Conservation (phyloP, 2,113 vertebrate species). For the Dipodomys ordii region DNA sequence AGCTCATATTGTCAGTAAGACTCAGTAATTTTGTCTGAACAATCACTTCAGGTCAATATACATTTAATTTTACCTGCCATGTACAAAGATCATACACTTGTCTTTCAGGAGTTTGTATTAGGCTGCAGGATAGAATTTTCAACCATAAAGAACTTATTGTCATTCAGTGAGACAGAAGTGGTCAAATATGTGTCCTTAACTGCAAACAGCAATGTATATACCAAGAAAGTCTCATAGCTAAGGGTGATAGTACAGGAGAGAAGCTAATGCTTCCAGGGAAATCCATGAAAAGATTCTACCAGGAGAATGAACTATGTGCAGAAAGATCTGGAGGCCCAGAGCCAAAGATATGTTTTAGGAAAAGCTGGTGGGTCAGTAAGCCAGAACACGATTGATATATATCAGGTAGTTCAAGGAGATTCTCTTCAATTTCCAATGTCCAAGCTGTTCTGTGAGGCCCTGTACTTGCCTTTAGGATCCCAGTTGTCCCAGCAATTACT, state of each 20-base stretch:
- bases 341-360: neutral
- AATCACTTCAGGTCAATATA: neutral
- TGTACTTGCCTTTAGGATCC: neutral
- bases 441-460: neutral
- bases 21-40: neutral
- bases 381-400: neutral
- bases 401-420: neutral
- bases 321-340: neutral
- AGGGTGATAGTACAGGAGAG: neutral
- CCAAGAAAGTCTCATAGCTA: neutral
- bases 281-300: neutral
- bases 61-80: neutral
- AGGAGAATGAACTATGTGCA: neutral
- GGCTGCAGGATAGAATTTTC: neutral
- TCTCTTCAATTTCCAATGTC: neutral
- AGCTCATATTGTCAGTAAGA: neutral
- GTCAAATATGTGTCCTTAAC: neutral
- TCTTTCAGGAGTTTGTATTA: neutral
- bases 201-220: neutral
- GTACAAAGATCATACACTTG: neutral
- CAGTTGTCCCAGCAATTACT: constrained; percentile 3
- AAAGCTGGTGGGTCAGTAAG: neutral
- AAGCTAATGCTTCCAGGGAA: neutral
- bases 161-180: neutral
- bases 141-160: neutral